Evolutionary conservation across 2,888 invertebrate species (phyloP).

Genomic region (Zygaena filipendulae): DNA sequence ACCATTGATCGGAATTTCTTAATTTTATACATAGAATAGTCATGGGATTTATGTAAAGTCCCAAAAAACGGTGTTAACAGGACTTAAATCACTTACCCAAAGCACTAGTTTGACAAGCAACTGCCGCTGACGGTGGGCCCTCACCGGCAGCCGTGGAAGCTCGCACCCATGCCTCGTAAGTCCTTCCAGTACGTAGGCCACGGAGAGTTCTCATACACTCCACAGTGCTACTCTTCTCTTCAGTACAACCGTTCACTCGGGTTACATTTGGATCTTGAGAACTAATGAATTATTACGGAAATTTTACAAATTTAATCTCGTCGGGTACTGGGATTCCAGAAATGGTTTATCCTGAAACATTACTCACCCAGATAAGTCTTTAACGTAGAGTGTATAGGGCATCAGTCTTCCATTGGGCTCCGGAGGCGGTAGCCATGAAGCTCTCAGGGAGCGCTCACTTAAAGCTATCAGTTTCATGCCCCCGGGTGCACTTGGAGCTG

Average conservation of each 20-base stretch:
- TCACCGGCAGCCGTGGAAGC: conserved; percentile 85
- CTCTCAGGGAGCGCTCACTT: conserved; percentile 82
- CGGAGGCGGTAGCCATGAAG: conserved; percentile 86
- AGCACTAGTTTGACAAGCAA: conserved; percentile 56
- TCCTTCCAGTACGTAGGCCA: conserved; percentile 75
- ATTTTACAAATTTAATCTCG: conserved; percentile 14
- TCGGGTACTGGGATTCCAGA: too few relatives aligned
- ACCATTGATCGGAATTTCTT: too few relatives aligned
- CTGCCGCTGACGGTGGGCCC: conserved; percentile 51
- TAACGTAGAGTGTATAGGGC: conserved; percentile 82
- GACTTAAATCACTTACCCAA: too few relatives aligned
- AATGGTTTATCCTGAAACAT: too few relatives aligned
- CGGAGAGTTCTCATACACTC: conserved; percentile 71
- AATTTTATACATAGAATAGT: too few relatives aligned
- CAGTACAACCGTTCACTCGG: conserved; percentile 44
- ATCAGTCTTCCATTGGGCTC: conserved; percentile 85
- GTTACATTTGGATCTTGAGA: conserved; percentile 53
- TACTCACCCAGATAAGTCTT: conserved; percentile 75
- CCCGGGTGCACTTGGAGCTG: conserved; percentile 87
- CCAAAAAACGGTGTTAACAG: too few relatives aligned
- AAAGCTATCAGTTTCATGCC: conserved; percentile 86
- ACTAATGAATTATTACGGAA: conserved; percentile 20
- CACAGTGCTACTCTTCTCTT: conserved; percentile 36
- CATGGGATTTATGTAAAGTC: too few relatives aligned
- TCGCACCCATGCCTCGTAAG: conserved; percentile 89